Evolutionary conservation across 2,113 vertebrate species (phyloP).

Genomic region (Ciconia stormi): DNA sequence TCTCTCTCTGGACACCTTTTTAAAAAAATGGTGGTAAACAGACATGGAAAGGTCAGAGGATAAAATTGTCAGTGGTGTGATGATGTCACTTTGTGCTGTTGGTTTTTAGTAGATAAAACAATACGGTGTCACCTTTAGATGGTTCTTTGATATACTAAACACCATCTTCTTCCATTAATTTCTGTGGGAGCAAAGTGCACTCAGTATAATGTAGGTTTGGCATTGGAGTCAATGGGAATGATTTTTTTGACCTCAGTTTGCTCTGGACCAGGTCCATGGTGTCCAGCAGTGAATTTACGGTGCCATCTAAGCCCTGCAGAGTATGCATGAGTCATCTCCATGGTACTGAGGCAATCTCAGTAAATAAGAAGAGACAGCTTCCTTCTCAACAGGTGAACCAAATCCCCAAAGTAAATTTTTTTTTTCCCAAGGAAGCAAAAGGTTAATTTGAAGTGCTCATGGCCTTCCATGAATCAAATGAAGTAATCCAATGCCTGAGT

Average conservation of each 20-base stretch:
- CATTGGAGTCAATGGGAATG: background rate
- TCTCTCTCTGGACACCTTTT: background rate
- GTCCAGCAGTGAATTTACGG: constrained; percentile 37
- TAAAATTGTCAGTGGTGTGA: background rate
- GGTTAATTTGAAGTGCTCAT: constrained; percentile 42
- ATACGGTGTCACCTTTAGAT: background rate
- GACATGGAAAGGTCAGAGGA: background rate
- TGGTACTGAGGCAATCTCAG: constrained; percentile 21
- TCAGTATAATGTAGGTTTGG: background rate
- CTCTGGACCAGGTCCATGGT: background rate
- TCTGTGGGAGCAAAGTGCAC: background rate
- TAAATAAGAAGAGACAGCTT: constrained; percentile 62
- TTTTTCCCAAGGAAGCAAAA: constrained; percentile 27
- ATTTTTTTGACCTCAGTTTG: constrained; percentile 43
- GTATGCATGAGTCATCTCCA: constrained; percentile 12
- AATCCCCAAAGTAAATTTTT: constrained; percentile 41
- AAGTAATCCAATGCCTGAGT: constrained; percentile 33
- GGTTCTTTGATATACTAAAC: background rate
- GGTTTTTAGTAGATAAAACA: background rate
- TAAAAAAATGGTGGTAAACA: background rate
- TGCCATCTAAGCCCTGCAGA: constrained; percentile 27
- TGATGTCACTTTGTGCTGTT: background rate
- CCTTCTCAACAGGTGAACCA: constrained; percentile 40
- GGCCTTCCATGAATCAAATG: constrained; percentile 54
- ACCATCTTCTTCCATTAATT: background rate